Percentiles rank a stretch among this genome's conserved stretches.
These are phyloP conservation scores for Procambarus clarkii DNA, from an alignment of 1,140 invertebrate species.

Conservation along the genomic window DNA sequence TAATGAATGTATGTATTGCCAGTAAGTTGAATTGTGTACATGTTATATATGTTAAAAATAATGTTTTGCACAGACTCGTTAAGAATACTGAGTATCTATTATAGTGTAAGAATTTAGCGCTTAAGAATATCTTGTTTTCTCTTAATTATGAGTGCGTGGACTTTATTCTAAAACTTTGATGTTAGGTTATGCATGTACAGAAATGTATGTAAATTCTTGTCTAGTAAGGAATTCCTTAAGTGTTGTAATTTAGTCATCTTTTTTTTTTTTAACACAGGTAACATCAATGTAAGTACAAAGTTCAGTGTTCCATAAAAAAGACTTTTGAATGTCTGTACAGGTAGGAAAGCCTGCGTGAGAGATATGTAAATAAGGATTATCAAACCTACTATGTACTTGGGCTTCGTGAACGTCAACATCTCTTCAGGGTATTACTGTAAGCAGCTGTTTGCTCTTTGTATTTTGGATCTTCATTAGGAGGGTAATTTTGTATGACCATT, in stretches of 20 bases:
- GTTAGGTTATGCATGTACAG: slow-evolving; percentile 45
- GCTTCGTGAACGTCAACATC: not conserved
- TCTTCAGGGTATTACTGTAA: not conserved
- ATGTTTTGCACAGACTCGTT: slow-evolving; percentile 70
- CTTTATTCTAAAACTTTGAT: slow-evolving; percentile 47
- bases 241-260: slow-evolving; percentile 19
- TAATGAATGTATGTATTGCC: slow-evolving; percentile 64
- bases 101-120: slow-evolving; percentile 53
- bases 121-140: slow-evolving; percentile 45
- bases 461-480: not conserved
- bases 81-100: slow-evolving; percentile 44
- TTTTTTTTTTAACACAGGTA: slow-evolving; percentile 15
- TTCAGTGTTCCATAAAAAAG: slow-evolving; percentile 24
- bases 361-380: not conserved
- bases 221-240: not conserved
- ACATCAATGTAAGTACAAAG: slow-evolving; percentile 60
- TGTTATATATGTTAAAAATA: slow-evolving; percentile 62
- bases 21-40: slow-evolving; percentile 63
- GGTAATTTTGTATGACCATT: not conserved
- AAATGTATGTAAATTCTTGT: slow-evolving; percentile 6
- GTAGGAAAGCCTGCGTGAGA: not conserved
- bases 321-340: slow-evolving; percentile 23
- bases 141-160: slow-evolving; percentile 49
- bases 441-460: not conserved
- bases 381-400: not conserved